Base-by-base conservation (phyloP, 2,888 invertebrate species). In the Sinopyrophorus schimmeli region DNA sequence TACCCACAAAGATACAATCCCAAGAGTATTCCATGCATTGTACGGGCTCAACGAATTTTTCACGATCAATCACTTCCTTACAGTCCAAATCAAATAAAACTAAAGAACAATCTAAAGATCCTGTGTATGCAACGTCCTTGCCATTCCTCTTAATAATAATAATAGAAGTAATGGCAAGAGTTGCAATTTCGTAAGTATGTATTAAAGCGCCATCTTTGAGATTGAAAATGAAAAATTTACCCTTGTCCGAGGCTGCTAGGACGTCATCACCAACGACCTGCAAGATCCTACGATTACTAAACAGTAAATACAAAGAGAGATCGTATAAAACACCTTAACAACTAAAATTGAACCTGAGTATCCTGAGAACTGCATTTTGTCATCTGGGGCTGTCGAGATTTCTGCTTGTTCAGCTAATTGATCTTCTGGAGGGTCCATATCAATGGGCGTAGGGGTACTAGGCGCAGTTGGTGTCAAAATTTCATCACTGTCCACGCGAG, bases 1-100 rank as follows among this genome's bases (percentile, higher is more conserved):
- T 85, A 26, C 89, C 89, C 18, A 88, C 79, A 62, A 82, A 89
- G 21, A 87, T 77, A 3, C 78, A 80, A 54, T 81, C 82, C 88
- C 88, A 89, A 1, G 81, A 79, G 16, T 81, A 74, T 57, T 87
- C 87, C 79, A 89, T 84, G 10, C 87, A 86, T 64, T 87, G 87
- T 52, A 88, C 77, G 0, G 86, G 82, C 63, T 81, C 82, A 3
- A 79, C 75, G 1, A 83, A 73, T 54, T 77, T 74, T 53, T 77
- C 76, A 26, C 77, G 76, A 1, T 76, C 75, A 2, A 78, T 74
- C 41, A 79, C 74, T 61, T 79, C 77, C 43, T 75, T 60, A 0
- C 79, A 80, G 63, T 77, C 75, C 49, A 82, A 76, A 64, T 82
- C 78, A 58, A 80, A 82, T 59, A 81, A 78, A 37, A 80, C 76